Evolutionary conservation across 64 coral and sea anemone species (phyloP), one percentile per base, ranked within the genome.

Genomic region (Montipora efflorescens): DNA sequence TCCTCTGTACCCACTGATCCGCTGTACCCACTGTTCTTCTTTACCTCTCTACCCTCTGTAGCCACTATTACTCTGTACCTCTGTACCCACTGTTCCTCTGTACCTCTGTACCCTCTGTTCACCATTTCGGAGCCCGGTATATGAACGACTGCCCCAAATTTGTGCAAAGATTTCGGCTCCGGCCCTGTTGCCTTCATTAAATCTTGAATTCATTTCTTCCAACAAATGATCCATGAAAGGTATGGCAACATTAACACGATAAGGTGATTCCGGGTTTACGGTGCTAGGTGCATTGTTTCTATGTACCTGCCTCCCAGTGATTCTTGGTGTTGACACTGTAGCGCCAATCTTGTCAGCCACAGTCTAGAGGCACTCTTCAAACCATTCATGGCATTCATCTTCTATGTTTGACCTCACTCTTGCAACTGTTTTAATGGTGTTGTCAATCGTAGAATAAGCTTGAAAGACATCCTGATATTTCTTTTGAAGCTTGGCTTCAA

Each of bases 221-320:
- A 84, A 86, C 45, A 92, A 84, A n/a, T 92, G 90, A 46, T 92
- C 81, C 47, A 85, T 67, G 77, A 92, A 92, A 67, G 90, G 90
- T 47, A 85, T 74, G 73, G 90, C 80, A 77, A 64, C 81, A 21
- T 76, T 92, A 76, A 71, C 74, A 77, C 91, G 67, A 92, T 87
- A 92, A 77, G 85, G 80, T 70, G 47, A 49, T 76, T 92, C 91
- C 23, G 81, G 68, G 22, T 84, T 92, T 76, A 25, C 23, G 23
- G 47, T 47, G 74, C 69, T 75, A 50, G 71, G 81, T 67, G 75
- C 80, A 76, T 76, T 92, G 10, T 85, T 87, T 36, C 76, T 57
- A 59, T 90, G 87, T 78, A 11, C 70, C 69, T 90, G 87, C 43
- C 87, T 90, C 8, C 87, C 87, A 78, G 61, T 77, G 49, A 71